A percentile compares a stretch with the other conserved stretches of the same genome.
phyloP scores from a whole-genome alignment of 2,113 vertebrate genomes.

The Labeo rohita region DNA sequence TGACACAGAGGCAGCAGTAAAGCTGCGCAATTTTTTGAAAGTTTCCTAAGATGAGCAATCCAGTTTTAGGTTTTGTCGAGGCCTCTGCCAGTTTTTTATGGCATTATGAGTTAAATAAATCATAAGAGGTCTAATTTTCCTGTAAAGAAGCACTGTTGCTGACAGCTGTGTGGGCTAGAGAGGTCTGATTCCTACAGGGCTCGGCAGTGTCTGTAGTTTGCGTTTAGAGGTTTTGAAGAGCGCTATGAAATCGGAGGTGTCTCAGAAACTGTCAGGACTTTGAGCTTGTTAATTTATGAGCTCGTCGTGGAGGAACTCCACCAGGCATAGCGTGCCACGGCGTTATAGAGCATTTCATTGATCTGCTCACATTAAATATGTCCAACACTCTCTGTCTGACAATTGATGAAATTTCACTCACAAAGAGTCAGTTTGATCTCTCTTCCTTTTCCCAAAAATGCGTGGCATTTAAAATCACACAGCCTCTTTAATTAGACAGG shows the following conservation, averaged over 20 bases:
- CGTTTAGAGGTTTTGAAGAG: not conserved
- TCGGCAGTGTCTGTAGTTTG: not conserved
- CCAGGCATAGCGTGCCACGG: not conserved
- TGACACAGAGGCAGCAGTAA: not conserved
- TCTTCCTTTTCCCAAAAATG: not conserved
- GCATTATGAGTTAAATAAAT: constrained; percentile 41
- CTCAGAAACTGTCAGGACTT: constrained; percentile 16
- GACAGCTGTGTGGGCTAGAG: constrained; percentile 22
- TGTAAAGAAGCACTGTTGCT: constrained; percentile 31
- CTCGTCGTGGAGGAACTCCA: constrained; percentile 11
- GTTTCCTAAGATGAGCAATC: constrained; percentile 28
- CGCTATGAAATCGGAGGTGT: constrained; percentile 4
- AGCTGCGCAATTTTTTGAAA: constrained; percentile 16
- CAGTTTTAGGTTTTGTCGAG: constrained; percentile 28
- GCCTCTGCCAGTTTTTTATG: constrained; percentile 4
- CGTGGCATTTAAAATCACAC: constrained; percentile 38
- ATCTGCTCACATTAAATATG: constrained; percentile 33
- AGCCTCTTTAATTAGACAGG: constrained; percentile 40
- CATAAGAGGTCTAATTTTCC: constrained; percentile 26
- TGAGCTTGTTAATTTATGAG: constrained; percentile 24
- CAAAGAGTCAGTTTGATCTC: constrained; percentile 38
- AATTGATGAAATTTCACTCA: constrained; percentile 33
- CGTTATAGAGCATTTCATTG: constrained; percentile 17
- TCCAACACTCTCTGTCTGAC: constrained; percentile 13
- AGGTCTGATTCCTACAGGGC: constrained; percentile 15